Evolutionary conservation across 2,888 invertebrate species (phyloP).

Genomic region (Epinotia nisella): DNA sequence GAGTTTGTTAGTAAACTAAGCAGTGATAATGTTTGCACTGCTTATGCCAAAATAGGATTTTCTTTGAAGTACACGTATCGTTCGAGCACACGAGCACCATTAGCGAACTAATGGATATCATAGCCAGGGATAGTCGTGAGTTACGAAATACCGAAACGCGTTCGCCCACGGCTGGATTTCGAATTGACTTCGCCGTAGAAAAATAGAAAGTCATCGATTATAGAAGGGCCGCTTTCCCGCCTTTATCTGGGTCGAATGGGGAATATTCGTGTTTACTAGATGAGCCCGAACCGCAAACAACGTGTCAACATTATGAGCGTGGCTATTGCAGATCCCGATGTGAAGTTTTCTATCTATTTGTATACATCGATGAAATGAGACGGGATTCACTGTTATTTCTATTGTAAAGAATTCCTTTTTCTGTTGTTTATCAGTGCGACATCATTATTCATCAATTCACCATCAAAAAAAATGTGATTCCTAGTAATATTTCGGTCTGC

Average conservation of each 20-base stretch:
- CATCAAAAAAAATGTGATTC: too few species aligned
- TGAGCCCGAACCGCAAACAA: neutral
- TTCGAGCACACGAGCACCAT: conserved; percentile 26
- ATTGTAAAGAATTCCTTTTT: too few species aligned
- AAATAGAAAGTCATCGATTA: conserved; percentile 82
- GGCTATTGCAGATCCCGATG: neutral
- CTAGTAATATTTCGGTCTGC: too few species aligned
- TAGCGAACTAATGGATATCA: conserved; percentile 44
- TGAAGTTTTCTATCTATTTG: neutral
- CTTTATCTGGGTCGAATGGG: conserved; percentile 70
- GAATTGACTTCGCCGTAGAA: conserved; percentile 76
- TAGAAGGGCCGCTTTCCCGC: conserved; percentile 74
- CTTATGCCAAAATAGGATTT: conserved; percentile 5
- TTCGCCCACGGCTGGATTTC: conserved; percentile 78
- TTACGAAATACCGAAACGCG: conserved; percentile 63
- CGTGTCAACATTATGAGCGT: neutral
- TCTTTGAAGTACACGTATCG: conserved; percentile 26
- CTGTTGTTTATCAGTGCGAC: too few species aligned
- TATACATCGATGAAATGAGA: neutral
- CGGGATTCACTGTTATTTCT: neutral
- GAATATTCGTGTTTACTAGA: conserved; percentile 24
- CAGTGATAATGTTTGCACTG: neutral
- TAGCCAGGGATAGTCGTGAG: conserved; percentile 39
- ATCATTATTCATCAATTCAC: too few species aligned
- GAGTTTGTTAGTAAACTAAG: conserved; percentile 10